Base-by-base conservation (phyloP, 1,140 invertebrate genomes). In the Acromyrmex charruanus region DNA sequence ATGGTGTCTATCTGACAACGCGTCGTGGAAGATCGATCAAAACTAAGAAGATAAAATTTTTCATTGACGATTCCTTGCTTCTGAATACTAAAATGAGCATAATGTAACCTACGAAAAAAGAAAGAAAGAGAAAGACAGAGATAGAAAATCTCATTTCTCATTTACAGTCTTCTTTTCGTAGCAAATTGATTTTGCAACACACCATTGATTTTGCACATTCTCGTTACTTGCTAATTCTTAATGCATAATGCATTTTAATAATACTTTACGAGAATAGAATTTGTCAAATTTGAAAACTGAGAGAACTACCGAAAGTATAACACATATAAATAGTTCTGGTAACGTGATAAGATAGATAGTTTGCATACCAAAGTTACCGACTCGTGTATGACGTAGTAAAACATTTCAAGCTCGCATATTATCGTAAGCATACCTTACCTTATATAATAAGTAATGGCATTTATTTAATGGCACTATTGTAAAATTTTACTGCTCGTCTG, bases 41-140 rank as follows among this genome's bases (percentile, higher is more conserved):
- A 88, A 59, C 63, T 88, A 66, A 86, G 86, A 55, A 85, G 81
- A 82, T 88, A 69, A 87, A 88, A 90, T 90, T 88, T 90, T 88
- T 90, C 65, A 81, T 86, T 65, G 80, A 59, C 53, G 55, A 31
- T n/a, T 12, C 16, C 49, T 69, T 69, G 61, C 63, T 55, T 28
- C 49, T 87, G 88, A 90, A 90, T 87, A 85, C 75, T 61, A 74
- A 77, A 63, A 87, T 74, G n/a, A 77, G 31, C 44, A 53, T 71
- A 16, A 72, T 80, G 69, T 31, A 61, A 82, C 16, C 14, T 35
- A n/a, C 14, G 12, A 2, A 16, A 25, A 49, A 14, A 28, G 55
- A 55, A 25, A 9, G 5, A 77, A 51, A 79, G 14, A 66, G n/a
- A 35, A 31, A 51, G 59, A 81, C 9, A 58, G n/a, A 51, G 39